Evolutionary conservation across 2,888 invertebrate species (phyloP).

Genomic region (Drosophila barbarae): DNA sequence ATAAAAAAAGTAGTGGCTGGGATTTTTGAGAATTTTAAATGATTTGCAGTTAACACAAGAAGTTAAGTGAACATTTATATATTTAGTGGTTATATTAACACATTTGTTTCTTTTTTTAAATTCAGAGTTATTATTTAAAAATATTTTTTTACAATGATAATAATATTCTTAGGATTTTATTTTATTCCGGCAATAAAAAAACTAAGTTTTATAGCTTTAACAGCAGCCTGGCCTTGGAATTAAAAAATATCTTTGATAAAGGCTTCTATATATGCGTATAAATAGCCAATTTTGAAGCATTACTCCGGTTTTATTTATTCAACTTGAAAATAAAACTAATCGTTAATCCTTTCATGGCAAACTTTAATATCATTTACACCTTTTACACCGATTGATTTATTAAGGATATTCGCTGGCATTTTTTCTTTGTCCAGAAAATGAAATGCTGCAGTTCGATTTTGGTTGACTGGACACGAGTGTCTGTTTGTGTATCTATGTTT

Average conservation of each 20-base stretch:
- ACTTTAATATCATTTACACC: conserved; percentile 15
- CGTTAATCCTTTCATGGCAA: background rate
- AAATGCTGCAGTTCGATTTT: conserved; percentile 21
- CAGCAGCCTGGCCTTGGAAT: too few species aligned
- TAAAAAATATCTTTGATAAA: background rate
- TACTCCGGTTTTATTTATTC: background rate
- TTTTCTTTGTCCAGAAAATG: background rate
- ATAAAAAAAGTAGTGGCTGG: background rate
- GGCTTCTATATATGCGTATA: too few species aligned
- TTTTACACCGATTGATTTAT: conserved; percentile 9
- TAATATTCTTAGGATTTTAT: background rate
- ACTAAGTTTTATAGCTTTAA: background rate
- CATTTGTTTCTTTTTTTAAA: background rate
- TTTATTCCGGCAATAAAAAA: background rate
- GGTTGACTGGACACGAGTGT: conserved; percentile 27
- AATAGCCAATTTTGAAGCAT: background rate
- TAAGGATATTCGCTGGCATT: background rate
- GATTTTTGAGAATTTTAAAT: background rate
- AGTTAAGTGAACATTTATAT: background rate
- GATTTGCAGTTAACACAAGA: background rate
- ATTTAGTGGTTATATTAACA: background rate
- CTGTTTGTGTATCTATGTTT: background rate
- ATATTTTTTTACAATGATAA: background rate
- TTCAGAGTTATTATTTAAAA: background rate
- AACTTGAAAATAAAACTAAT: background rate